Evolutionary conservation across 2,113 vertebrate genomes (phyloP), one percentile per base, ranked within the genome.

Genomic region (Echinops telfairi): DNA sequence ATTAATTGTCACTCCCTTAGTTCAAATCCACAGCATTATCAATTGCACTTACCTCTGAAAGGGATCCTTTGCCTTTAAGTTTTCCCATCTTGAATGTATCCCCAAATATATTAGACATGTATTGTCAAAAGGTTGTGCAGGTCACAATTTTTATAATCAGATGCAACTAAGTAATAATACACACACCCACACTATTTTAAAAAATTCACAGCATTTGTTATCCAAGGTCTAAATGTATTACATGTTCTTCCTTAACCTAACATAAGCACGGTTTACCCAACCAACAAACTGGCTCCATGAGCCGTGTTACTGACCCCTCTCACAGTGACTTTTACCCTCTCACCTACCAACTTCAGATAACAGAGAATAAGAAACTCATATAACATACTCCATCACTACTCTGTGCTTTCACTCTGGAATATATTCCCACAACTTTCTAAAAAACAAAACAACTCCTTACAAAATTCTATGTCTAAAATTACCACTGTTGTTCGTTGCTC

Each of bases 321-420:
- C 29, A 43, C 3, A 62, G 1, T 68, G 66, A 27, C 11, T 68
- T 68, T 68, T 31, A 31, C 23, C 17, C 5, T 40, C 19, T 22
- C 10, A 38, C 17, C 20, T 25, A 2, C 70, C 10, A 1, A 31
- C 17, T 38, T 53, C 62, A n/a, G 53, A 79, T 1, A 2, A 6
- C 11, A 0, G 10, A 43, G 82, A 60, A 3, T 0, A 4, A 4
- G 22, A 27, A 38, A 15, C 0, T 36, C 22, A 2, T 2, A 3
- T 5, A 60, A 23, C 14, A 17, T 70, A 47, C 0, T 70, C 57
- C 31, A 31, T 58, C 23, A 23, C 6, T 60, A 29, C 6, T 9
- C 38, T 57, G 6, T 62, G 7, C 73, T 83, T 47, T 64, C 15
- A 23, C 2, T 79, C 15, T 27, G 10, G 6, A 53, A 78, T 71